A percentile compares a stretch with the other conserved stretches of the same genome.
phyloP scores from a whole-genome alignment of 2,797 vertebrate species.

The Pyrocephalus nanus region DNA sequence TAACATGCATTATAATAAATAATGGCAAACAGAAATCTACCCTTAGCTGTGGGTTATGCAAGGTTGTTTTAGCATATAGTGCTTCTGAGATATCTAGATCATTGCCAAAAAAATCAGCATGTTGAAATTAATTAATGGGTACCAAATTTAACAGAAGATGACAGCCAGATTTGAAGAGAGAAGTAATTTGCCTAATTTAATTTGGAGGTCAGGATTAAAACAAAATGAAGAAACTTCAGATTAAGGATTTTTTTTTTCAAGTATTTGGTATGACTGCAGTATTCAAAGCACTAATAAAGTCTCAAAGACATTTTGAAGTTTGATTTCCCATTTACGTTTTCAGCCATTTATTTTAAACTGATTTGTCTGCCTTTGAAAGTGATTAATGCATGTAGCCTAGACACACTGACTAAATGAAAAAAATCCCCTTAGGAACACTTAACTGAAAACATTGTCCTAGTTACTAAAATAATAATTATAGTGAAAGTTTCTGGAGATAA shows the following conservation, averaged over 20 bases:
- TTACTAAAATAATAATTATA: slow-evolving; percentile 48
- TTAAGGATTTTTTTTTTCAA: neutral
- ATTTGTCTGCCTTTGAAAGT: slow-evolving; percentile 56
- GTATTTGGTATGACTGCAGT: neutral
- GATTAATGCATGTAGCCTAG: slow-evolving; percentile 49
- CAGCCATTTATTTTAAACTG: slow-evolving; percentile 39
- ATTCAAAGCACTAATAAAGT: neutral
- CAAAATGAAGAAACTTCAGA: neutral
- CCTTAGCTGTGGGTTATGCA: neutral
- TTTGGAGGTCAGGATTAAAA: neutral
- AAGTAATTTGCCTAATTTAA: neutral
- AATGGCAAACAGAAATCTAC: neutral
- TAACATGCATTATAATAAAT: neutral
- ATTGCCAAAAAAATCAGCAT: neutral
- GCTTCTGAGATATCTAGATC: neutral
- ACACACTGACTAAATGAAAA: slow-evolving; percentile 31
- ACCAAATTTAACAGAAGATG: neutral
- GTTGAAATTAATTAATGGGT: slow-evolving; percentile 18
- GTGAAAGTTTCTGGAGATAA: slow-evolving; percentile 39
- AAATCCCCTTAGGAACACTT: slow-evolving; percentile 21
- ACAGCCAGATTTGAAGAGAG: neutral
- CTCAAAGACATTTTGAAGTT: slow-evolving; percentile 9
- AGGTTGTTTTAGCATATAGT: neutral
- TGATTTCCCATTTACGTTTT: slow-evolving; percentile 27
- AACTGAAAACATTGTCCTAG: slow-evolving; percentile 29